Evolutionary conservation across 2,888 invertebrate genomes (phyloP).

Genomic region (Electrophaes corylata): DNA sequence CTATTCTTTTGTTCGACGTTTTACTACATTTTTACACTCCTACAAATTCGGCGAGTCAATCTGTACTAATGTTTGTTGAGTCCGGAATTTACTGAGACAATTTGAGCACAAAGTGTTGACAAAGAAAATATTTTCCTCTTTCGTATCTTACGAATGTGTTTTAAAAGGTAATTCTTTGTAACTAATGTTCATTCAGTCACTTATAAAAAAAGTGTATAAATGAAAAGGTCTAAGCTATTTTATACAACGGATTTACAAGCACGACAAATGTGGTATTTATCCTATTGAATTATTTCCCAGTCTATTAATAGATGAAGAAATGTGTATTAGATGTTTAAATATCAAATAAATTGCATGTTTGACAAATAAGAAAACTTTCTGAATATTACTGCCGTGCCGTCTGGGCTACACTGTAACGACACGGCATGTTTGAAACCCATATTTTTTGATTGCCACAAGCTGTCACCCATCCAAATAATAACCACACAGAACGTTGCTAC

Average conservation of each 20-base stretch:
- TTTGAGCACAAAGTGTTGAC: slow-evolving; percentile 9
- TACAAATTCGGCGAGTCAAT: slow-evolving; percentile 14
- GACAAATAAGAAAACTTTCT: slow-evolving; percentile 24
- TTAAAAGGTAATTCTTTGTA: too few relatives aligned
- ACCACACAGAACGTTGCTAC: too few relatives aligned
- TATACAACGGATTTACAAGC: too few relatives aligned
- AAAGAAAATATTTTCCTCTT: not conserved
- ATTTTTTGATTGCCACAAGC: too few relatives aligned
- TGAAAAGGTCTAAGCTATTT: too few relatives aligned
- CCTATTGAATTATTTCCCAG: not conserved
- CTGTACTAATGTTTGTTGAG: slow-evolving; percentile 12
- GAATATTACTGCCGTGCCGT: slow-evolving; percentile 1
- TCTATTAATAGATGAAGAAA: too few relatives aligned
- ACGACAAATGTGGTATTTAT: not conserved
- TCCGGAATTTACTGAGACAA: slow-evolving; percentile 8
- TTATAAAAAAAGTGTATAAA: too few relatives aligned
- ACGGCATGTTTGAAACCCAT: slow-evolving; percentile 7
- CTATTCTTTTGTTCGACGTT: slow-evolving; percentile 43
- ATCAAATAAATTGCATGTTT: slow-evolving; percentile 17
- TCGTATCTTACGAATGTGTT: not conserved
- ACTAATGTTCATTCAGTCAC: too few relatives aligned
- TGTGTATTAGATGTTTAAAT: not conserved
- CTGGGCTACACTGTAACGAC: not conserved
- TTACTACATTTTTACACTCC: slow-evolving; percentile 44
- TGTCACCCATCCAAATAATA: too few relatives aligned